A percentile compares a stretch with the other conserved stretches of the same genome.
phyloP scores from a whole-genome alignment of 30 jellyfish, hydroid and myxozoan genomes.

The Turritopsis rubra region DNA sequence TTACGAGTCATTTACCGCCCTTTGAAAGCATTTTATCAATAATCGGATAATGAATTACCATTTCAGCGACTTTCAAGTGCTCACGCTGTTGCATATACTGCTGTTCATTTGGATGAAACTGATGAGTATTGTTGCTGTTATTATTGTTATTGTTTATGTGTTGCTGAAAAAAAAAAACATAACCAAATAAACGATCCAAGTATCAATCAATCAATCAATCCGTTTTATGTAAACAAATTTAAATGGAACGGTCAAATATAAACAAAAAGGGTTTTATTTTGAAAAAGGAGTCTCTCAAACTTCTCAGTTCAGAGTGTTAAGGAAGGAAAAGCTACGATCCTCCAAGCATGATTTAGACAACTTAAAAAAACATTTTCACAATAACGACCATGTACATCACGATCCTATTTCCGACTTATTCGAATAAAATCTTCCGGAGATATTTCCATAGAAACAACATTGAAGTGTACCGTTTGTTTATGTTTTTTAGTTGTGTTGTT shows the following conservation, averaged over 20 bases:
- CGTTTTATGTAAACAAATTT: neutral
- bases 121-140: neutral
- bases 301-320: neutral
- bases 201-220: neutral
- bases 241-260: neutral
- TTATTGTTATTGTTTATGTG: neutral
- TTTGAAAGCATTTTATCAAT: neutral
- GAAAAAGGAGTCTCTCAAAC: neutral
- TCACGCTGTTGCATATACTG: conserved; percentile 31
- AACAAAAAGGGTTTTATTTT: neutral
- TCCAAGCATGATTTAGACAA: no score
- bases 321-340: neutral
- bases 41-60: conserved; percentile 13
- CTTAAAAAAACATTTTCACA: no score
- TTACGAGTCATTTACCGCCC: neutral
- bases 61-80: conserved; percentile 19
- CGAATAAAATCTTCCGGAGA: no score
- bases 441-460: neutral
- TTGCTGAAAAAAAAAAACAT: neutral
- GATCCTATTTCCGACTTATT: no score
- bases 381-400: no score
- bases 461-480: conserved; percentile 1
- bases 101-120: conserved; percentile 18
- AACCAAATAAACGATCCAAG: neutral
- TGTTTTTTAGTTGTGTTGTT: conserved; percentile 9